A percentile compares a stretch with the other conserved stretches of the same genome.
phyloP scores from a whole-genome alignment of 2,888 invertebrate genomes.

The Sceliomorpha sp. region DNA sequence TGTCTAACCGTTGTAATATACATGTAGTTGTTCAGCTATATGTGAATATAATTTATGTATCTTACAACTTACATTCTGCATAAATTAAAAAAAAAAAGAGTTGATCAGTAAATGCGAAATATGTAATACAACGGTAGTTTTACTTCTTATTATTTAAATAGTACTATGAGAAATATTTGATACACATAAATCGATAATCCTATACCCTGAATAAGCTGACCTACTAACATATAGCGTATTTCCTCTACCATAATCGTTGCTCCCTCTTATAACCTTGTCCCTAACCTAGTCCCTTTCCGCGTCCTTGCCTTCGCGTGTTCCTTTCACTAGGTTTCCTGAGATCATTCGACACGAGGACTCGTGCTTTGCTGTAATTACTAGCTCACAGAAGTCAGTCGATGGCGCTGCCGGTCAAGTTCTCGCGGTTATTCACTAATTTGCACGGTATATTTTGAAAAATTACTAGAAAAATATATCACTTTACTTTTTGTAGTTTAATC shows the following conservation, averaged over 20 bases:
- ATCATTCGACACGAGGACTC: conserved; percentile 52
- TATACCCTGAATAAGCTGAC: conserved; percentile 42
- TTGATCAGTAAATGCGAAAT: not conserved
- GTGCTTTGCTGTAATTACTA: conserved; percentile 48
- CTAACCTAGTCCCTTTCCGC: conserved; percentile 54
- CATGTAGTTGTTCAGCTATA: no score
- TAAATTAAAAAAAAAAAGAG: not conserved
- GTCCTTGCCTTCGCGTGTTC: conserved; percentile 56
- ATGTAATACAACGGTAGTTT: conserved; percentile 4
- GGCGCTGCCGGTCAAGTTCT: conserved; percentile 46
- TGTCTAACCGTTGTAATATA: no score
- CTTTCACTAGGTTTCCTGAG: conserved; percentile 49
- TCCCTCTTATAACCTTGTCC: conserved; percentile 57
- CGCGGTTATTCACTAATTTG: conserved; percentile 13
- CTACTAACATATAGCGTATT: conserved; percentile 50
- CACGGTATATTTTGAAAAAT: conserved; percentile 36
- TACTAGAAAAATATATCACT: no score
- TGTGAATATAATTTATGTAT: no score
- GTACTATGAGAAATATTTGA: conserved; percentile 39
- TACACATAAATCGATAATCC: conserved; percentile 45
- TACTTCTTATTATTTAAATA: conserved; percentile 32
- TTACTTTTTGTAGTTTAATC: no score
- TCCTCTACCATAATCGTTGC: conserved; percentile 49
- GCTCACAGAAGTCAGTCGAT: conserved; percentile 40
- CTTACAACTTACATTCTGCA: no score